These are phyloP conservation scores for Ostrea edulis DNA, from an alignment of 1,140 invertebrate species.

Conservation along the genomic window DNA sequence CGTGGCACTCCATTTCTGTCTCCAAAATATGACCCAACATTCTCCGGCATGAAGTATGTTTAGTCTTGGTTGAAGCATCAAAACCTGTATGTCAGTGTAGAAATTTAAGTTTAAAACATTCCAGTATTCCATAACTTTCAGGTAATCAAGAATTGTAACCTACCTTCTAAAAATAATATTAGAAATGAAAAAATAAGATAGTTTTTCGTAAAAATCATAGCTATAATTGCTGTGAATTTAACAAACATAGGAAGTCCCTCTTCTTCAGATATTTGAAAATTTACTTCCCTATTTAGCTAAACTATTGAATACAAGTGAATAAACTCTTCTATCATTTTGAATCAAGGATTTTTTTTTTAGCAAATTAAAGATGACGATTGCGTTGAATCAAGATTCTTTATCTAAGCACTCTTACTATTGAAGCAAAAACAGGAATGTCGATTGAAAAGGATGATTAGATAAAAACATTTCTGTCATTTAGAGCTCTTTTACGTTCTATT, in stretches of 20 bases:
- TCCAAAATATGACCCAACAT: background rate
- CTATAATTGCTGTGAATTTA: background rate
- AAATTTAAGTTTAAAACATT: background rate
- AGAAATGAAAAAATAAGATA: background rate
- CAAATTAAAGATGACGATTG: too few species aligned
- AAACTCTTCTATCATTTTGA: too few species aligned
- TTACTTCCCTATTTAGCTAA: background rate
- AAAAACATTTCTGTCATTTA: too few species aligned
- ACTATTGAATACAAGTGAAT: too few species aligned
- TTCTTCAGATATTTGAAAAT: background rate
- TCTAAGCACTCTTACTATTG: too few species aligned
- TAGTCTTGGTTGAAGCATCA: background rate
- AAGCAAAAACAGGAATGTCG: too few species aligned
- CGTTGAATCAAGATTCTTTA: too few species aligned
- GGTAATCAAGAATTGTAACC: background rate
- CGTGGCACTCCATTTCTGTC: background rate
- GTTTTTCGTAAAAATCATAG: background rate
- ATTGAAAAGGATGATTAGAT: too few species aligned
- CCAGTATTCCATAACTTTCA: background rate
- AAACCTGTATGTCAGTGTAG: background rate
- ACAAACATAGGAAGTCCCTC: background rate
- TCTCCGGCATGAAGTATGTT: background rate
- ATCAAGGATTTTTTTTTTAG: too few species aligned
- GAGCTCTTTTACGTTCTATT: too few species aligned
- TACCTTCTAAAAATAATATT: background rate